Conservation (phyloP, 2,888 invertebrate genomes). For the Lymantria monacha region DNA sequence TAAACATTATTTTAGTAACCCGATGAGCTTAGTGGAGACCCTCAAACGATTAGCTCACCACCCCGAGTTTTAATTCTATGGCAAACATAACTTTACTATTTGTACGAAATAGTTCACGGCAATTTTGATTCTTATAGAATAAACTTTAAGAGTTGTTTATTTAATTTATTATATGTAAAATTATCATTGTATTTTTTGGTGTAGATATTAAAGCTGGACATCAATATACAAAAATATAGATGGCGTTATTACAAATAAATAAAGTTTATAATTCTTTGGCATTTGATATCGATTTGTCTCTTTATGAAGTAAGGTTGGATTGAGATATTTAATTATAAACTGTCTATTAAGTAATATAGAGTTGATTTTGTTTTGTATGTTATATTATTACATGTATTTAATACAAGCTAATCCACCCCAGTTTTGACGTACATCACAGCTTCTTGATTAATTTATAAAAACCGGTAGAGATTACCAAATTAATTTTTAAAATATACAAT, state of each 20-base stretch:
- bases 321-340: not conserved
- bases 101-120: not conserved
- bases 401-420: slow-evolving; percentile 24
- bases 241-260: slow-evolving; percentile 4
- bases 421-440: slow-evolving; percentile 21
- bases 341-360: not conserved
- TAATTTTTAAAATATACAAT: slow-evolving; percentile 20
- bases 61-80: slow-evolving; percentile 35
- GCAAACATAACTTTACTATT: not conserved
- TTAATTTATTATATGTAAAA: not conserved
- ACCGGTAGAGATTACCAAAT: slow-evolving; percentile 31
- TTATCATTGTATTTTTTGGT: slow-evolving; percentile 11
- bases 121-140: not conserved
- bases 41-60: slow-evolving; percentile 64
- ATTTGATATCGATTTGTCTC: slow-evolving; percentile 3
- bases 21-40: slow-evolving; percentile 72
- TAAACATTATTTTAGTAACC: slow-evolving; percentile 80
- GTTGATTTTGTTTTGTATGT: not conserved
- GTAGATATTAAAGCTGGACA: slow-evolving; percentile 9
- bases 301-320: not conserved
- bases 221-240: slow-evolving; percentile 1
- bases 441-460: slow-evolving; percentile 52
- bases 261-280: slow-evolving; percentile 9
- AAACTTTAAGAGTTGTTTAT: not conserved
- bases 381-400: slow-evolving; percentile 6